phyloP scores from a whole-genome alignment of 2,888 invertebrate genomes.

The Tridacna crocea region DNA sequence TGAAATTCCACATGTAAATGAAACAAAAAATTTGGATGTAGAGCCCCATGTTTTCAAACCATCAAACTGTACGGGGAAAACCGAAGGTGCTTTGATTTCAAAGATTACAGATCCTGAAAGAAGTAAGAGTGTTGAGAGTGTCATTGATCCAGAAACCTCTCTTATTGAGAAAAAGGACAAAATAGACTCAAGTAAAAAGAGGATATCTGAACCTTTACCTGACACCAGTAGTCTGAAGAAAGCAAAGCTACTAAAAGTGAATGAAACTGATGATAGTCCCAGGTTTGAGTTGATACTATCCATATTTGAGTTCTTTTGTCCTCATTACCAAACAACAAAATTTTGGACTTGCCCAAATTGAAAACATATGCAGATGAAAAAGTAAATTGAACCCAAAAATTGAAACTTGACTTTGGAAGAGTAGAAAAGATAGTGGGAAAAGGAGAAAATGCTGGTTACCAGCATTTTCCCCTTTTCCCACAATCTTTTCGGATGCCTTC shows the following conservation, averaged over 20 bases:
- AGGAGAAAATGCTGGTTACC: not conserved
- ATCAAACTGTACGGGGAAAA: too few relatives aligned
- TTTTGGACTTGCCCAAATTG: too few relatives aligned
- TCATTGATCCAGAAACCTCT: not conserved
- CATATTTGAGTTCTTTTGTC: not conserved
- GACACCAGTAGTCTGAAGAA: not conserved
- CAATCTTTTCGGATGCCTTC: too few relatives aligned
- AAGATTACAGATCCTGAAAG: too few relatives aligned
- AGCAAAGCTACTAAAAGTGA: not conserved
- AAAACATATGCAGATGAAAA: too few relatives aligned
- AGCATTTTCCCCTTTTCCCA: not conserved
- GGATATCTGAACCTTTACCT: not conserved
- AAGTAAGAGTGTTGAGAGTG: not conserved
- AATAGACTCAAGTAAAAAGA: too few relatives aligned
- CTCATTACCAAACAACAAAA: too few relatives aligned
- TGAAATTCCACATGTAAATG: not conserved
- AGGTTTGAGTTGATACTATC: not conserved
- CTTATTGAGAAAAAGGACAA: not conserved
- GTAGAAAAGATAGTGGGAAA: conserved; percentile 1
- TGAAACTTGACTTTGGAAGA: too few relatives aligned
- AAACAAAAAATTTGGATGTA: too few relatives aligned
- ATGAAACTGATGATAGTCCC: not conserved
- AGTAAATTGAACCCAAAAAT: too few relatives aligned
- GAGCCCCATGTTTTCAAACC: too few relatives aligned
- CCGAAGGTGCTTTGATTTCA: too few relatives aligned